Percentiles rank a stretch among this genome's conserved stretches.
phyloP scores from a whole-genome alignment of 92 coral and sea anemone species.

The Parazoanthus swiftii region DNA sequence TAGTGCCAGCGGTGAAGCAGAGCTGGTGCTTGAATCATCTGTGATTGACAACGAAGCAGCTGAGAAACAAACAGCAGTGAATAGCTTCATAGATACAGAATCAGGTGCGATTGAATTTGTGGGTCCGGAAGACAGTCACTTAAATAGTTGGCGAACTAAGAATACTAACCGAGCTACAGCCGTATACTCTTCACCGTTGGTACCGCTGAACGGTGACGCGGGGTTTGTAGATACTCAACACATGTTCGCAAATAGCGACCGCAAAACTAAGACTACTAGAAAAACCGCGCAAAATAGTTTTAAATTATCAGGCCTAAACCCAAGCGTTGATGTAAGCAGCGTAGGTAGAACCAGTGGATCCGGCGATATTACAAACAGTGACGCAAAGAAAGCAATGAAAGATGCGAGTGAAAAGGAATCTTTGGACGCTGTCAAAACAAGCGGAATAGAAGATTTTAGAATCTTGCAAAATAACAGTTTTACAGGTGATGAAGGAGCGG shows the following conservation, averaged over 20 bases:
- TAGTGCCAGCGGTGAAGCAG: background rate
- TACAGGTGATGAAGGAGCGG: conserved; percentile 36
- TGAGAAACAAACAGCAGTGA: background rate
- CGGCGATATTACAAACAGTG: background rate
- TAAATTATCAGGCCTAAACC: background rate
- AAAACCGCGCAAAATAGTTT: background rate
- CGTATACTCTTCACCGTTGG: background rate
- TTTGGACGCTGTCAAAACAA: background rate
- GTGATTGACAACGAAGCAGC: background rate
- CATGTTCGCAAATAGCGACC: conserved; percentile 29
- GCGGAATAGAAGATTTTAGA: background rate
- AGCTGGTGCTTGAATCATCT: background rate
- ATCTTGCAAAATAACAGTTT: conserved; percentile 14
- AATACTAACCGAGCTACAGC: background rate
- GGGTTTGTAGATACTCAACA: conserved; percentile 28
- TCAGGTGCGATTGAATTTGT: background rate
- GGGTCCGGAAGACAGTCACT: background rate
- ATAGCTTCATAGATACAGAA: background rate
- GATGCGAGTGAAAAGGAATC: background rate
- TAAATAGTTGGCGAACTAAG: too few species aligned
- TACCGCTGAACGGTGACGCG: conserved; percentile 11
- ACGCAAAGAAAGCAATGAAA: background rate
- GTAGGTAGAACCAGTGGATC: background rate
- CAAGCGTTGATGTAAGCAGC: background rate
- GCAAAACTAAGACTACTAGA: background rate